Percentiles rank a stretch among this genome's conserved stretches.
Conservation (phyloP, 1,140 invertebrate genomes). For the Dreissena polymorpha region DNA sequence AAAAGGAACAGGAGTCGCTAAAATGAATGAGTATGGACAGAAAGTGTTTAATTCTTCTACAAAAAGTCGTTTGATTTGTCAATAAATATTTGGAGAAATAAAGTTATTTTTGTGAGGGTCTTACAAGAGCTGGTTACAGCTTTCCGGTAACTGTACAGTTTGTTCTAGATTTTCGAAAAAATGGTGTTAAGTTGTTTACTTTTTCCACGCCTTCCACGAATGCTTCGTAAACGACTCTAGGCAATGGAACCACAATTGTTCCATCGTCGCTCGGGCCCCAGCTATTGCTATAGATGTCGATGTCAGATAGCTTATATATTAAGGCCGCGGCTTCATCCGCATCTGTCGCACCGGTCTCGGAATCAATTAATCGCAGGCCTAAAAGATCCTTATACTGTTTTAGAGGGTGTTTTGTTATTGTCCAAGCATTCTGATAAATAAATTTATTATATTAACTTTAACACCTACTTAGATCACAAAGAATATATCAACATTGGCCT, state of each 20-base stretch:
- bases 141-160: no score
- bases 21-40: neutral
- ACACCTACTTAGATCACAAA: no score
- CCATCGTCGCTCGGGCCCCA: slow-evolving; percentile 96
- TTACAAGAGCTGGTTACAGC: no score
- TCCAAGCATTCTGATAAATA: no score
- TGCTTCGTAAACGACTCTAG: slow-evolving; percentile 65
- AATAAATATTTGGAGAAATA: neutral
- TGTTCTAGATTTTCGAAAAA: neutral
- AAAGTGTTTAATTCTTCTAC: neutral
- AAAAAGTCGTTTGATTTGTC: neutral
- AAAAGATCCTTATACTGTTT: no score
- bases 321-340: slow-evolving; percentile 78
- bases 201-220: slow-evolving; percentile 8
- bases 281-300: slow-evolving; percentile 98
- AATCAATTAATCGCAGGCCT: no score
- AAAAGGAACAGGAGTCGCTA: no score
- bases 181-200: neutral
- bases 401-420: no score
- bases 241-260: slow-evolving; percentile 85
- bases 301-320: slow-evolving; percentile 95
- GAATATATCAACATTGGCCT: no score
- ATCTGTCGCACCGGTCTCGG: neutral
- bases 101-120: neutral
- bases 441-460: no score